Base-by-base conservation (phyloP, 2,797 vertebrate genomes). In the Microctenopoma steveboyesi region DNA sequence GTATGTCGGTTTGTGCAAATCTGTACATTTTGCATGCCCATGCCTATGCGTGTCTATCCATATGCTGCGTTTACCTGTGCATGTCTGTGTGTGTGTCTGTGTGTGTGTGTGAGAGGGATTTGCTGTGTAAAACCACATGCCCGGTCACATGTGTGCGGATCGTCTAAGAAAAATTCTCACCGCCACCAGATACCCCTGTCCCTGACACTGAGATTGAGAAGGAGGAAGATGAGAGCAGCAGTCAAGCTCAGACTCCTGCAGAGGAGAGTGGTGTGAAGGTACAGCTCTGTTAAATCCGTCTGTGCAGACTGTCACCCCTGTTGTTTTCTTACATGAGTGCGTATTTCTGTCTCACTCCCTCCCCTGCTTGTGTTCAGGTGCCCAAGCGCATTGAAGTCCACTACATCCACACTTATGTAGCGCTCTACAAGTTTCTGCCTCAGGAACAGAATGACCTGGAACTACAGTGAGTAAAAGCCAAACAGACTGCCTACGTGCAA, bases 371-470 rank as follows among this genome's bases (percentile, higher is more conserved):
- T 28, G 4, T 75, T 49, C 80, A 95, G 94, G 87, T 92, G 70
- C 89, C 93, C 73, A 93, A 91, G 78, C 85, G 88, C 48, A 93
- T 93, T 57, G 96, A 96, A 9, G 88, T 96, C 63, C 94, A 95
- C 27, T 92, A 95, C 72, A 94, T 97, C 90, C 96, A 97, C 88
- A 96, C 95, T 54, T 98, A 97, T 0, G 96, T 98, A 2, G 95
- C 95, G 0, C 95, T 98, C 74, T 97, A 95, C 92, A 96, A 94
- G 90, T 98, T 98, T 72, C 87, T 97, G 85, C 96, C 96, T 63
- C 96, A 97, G 86, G 96, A 97, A 83, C 94, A 90, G 50, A 96
- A 96, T 0, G 96, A 98, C 88, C 92, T 98, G 86, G 95, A 95
- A 75, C 90, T 97, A 59, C 95, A 96, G 96, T 98, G 85, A 97